These are phyloP conservation scores for Actias luna DNA, from an alignment of 2,888 invertebrate species.

Conservation along the genomic window DNA sequence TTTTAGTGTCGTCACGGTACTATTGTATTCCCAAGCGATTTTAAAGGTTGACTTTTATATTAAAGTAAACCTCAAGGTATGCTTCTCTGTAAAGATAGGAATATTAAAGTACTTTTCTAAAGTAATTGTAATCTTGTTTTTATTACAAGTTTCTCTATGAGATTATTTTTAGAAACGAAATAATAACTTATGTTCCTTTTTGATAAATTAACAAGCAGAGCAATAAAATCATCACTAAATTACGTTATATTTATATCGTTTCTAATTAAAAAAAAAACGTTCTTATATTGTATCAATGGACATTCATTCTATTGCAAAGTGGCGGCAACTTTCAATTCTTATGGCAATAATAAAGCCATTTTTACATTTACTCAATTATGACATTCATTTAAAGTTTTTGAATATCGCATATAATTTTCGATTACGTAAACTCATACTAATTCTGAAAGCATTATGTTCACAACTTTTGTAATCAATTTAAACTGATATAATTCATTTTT, in stretches of 20 bases:
- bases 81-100: not conserved
- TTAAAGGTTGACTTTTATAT: not conserved
- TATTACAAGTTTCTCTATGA: not conserved
- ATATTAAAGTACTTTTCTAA: not conserved
- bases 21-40: not conserved
- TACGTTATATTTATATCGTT: not conserved
- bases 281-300: not conserved
- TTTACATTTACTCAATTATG: conserved; percentile 5
- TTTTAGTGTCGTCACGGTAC: not conserved
- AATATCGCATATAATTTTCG: not conserved
- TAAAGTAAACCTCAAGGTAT: not conserved
- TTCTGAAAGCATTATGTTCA: not conserved
- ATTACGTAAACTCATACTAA: not conserved
- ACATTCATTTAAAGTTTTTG: conserved; percentile 5
- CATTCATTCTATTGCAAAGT: not conserved
- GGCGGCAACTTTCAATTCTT: not conserved
- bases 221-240: conserved; percentile 6
- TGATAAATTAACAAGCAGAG: not conserved
- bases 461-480: not conserved
- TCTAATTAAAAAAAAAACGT: not conserved
- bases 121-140: not conserved
- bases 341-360: conserved; percentile 9
- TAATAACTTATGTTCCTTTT: not conserved
- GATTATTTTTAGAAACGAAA: not conserved
- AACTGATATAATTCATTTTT: not conserved